phyloP scores from a whole-genome alignment of 2,797 vertebrate genomes.

The Apogon talboti region DNA sequence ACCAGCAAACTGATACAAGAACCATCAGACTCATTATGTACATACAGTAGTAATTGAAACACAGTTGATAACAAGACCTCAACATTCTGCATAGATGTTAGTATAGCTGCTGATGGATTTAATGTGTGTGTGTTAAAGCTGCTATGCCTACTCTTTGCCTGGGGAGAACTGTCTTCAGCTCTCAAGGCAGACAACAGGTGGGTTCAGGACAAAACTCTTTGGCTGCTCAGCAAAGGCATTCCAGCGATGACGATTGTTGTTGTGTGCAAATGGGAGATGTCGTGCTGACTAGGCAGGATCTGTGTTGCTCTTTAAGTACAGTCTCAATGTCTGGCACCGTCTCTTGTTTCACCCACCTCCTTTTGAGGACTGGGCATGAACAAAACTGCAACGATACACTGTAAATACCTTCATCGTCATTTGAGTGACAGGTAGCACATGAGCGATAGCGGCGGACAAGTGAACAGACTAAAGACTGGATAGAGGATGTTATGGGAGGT shows the following conservation, averaged over 20 bases:
- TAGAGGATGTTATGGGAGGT: conserved; percentile 26
- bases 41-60: no score
- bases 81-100: no score
- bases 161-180: no score
- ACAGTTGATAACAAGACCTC: no score
- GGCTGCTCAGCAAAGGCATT: conserved; percentile 69
- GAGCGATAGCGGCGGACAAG: conserved; percentile 20
- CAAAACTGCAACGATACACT: conserved; percentile 11
- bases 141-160: no score
- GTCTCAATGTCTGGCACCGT: conserved; percentile 27
- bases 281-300: conserved; percentile 14
- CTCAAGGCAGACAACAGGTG: conserved; percentile 30
- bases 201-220: conserved; percentile 42
- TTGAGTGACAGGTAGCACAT: conserved; percentile 38
- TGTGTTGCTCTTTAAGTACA: conserved; percentile 9
- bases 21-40: no score
- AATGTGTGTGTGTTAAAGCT: no score
- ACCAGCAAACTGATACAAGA: no score
- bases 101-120: no score
- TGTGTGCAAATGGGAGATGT: conserved; percentile 51
- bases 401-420: conserved; percentile 3
- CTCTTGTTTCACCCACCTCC: conserved; percentile 29
- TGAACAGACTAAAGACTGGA: conserved; percentile 18
- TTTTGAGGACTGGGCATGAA: conserved; percentile 36
- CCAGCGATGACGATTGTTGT: conserved; percentile 54